Conservation (phyloP, 2,888 invertebrate genomes). For the Noctuana brunneofusca region DNA sequence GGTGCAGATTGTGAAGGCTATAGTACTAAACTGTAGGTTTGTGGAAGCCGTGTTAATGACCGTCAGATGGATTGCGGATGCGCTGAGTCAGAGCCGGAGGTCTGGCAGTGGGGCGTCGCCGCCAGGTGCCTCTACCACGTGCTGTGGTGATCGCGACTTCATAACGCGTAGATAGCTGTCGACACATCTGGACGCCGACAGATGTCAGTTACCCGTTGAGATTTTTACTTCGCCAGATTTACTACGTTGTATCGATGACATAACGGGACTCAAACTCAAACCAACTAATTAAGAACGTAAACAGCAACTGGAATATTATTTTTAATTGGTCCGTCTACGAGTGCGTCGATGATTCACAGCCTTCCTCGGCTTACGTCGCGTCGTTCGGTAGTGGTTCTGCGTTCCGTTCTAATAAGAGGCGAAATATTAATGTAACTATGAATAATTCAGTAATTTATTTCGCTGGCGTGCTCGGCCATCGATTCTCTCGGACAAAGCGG, state of each 20-base stretch:
- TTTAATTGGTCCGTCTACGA: constrained; percentile 60
- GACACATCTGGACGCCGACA: constrained; percentile 56
- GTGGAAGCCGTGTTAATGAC: constrained; percentile 14
- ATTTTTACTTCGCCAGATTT: constrained; percentile 63
- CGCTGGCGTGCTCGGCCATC: constrained; percentile 48
- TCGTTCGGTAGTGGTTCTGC: constrained; percentile 51
- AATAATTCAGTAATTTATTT: constrained; percentile 69
- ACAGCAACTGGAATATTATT: constrained; percentile 60
- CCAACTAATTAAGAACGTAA: constrained; percentile 56
- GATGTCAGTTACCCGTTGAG: constrained; percentile 63
- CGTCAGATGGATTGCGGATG: neutral
- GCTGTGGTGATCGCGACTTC: constrained; percentile 46
- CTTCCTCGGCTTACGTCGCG: constrained; percentile 50
- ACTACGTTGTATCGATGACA: constrained; percentile 45
- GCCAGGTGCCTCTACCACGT: constrained; percentile 66
- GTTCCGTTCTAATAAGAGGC: constrained; percentile 51
- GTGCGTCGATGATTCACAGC: constrained; percentile 53
- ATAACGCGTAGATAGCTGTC: constrained; percentile 31
- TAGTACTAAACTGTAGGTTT: neutral
- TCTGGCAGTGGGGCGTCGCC: constrained; percentile 55
- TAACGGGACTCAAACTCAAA: constrained; percentile 54
- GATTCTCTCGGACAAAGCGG: constrained; percentile 63
- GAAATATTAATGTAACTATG: constrained; percentile 57
- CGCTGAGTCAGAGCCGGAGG: constrained; percentile 40
- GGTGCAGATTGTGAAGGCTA: constrained; percentile 25